Percentiles rank a stretch among this genome's conserved stretches.
Evolutionary conservation across 2,113 vertebrate species (phyloP).

Genomic region (Aramus guarauna): DNA sequence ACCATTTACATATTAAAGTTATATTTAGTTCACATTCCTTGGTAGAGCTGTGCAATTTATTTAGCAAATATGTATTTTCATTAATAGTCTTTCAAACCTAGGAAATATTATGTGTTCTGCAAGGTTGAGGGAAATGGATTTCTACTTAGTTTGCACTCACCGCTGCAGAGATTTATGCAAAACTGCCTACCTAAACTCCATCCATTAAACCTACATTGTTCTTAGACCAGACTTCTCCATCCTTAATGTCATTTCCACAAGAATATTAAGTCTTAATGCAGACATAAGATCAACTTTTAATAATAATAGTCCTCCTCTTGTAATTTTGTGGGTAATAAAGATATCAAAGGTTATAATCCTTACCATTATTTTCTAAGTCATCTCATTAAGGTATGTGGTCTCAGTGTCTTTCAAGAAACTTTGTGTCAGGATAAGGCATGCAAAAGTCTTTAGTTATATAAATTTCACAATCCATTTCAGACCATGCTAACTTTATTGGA

Average conservation of each 20-base stretch:
- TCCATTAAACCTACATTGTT: constrained; percentile 27
- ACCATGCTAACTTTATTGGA: constrained; percentile 31
- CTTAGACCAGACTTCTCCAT: background rate
- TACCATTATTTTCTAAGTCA: constrained; percentile 44
- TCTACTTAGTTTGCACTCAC: constrained; percentile 13
- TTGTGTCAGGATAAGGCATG: constrained; percentile 10
- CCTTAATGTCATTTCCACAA: constrained; percentile 34
- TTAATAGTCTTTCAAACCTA: constrained; percentile 10
- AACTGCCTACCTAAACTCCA: constrained; percentile 29
- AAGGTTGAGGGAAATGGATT: constrained; percentile 39
- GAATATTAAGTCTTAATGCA: constrained; percentile 40
- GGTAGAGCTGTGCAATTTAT: background rate
- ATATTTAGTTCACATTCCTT: background rate
- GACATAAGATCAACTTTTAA: constrained; percentile 37
- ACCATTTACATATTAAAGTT: constrained; percentile 5
- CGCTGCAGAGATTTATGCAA: constrained; percentile 3
- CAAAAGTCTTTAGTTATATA: constrained; percentile 9
- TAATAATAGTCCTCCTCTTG: background rate
- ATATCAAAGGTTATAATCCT: constrained; percentile 39
- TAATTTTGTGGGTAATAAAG: constrained; percentile 50
- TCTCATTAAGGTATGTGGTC: constrained; percentile 24
- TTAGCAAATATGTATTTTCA: constrained; percentile 27
- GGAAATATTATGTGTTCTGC: background rate
- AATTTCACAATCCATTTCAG: constrained; percentile 49
- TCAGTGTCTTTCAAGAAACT: constrained; percentile 45